Percentiles rank a stretch among this genome's conserved stretches.
These are phyloP conservation scores for Oplegnathus fasciatus DNA, from an alignment of 2,113 vertebrate species.

Conservation along the genomic window DNA sequence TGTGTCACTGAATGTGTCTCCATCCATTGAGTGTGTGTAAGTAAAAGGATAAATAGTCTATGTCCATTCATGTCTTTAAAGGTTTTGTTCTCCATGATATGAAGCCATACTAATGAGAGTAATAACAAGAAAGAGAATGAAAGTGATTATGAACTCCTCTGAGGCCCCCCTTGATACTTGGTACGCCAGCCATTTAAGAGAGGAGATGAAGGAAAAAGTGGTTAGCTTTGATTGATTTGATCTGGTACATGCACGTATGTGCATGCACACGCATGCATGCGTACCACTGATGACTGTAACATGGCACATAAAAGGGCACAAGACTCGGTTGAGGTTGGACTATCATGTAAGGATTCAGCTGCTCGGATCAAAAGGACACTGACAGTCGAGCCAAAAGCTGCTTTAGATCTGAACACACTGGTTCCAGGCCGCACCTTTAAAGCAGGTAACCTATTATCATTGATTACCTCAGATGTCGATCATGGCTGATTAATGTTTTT, in stretches of 20 bases:
- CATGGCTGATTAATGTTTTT: conserved; percentile 19
- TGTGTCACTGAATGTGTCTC: neutral
- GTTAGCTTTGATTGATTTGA: conserved; percentile 55
- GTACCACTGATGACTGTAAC: conserved; percentile 22
- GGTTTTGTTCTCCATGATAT: conserved; percentile 32
- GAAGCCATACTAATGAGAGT: conserved; percentile 40
- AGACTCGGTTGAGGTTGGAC: conserved; percentile 30
- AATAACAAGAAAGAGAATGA: conserved; percentile 25
- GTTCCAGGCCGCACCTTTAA: conserved; percentile 4
- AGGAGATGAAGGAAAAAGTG: conserved; percentile 56
- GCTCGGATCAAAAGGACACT: conserved; percentile 56
- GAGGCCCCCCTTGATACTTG: conserved; percentile 3
- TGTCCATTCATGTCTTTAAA: conserved; percentile 37
- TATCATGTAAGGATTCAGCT: conserved; percentile 30
- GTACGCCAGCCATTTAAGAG: conserved; percentile 26
- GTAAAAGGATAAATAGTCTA: conserved; percentile 12
- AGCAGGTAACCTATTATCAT: conserved; percentile 23
- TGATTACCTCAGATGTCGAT: conserved; percentile 45
- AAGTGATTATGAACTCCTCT: conserved; percentile 5
- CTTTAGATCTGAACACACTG: conserved; percentile 34
- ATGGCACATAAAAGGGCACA: conserved; percentile 22
- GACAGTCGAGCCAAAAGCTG: conserved; percentile 23
- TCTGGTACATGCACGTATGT: neutral
- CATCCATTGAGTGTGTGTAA: neutral
- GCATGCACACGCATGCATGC: neutral